phyloP scores from a whole-genome alignment of 1,140 invertebrate genomes.

The Calosoma granatense region DNA sequence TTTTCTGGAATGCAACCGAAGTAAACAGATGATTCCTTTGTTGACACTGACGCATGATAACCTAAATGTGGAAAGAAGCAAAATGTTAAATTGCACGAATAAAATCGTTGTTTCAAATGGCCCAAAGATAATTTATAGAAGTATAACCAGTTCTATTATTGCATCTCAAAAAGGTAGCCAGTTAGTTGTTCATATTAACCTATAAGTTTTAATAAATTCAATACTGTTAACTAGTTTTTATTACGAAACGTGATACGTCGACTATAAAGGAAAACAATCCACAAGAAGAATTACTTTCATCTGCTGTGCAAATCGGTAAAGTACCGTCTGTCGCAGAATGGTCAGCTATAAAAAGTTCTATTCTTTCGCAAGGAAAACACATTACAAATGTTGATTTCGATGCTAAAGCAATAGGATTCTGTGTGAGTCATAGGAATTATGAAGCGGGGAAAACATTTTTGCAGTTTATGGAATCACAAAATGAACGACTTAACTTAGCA shows the following conservation, averaged over 20 bases:
- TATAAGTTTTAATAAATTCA: too few species aligned
- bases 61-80: too few species aligned
- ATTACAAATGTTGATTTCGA: slow-evolving; percentile 43
- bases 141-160: background rate
- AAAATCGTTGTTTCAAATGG: too few species aligned
- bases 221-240: too few species aligned
- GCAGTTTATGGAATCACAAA: slow-evolving; percentile 39
- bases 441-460: slow-evolving; percentile 44
- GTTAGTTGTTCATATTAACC: background rate
- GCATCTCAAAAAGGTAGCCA: background rate
- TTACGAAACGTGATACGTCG: too few species aligned
- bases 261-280: background rate
- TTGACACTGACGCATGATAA: too few species aligned
- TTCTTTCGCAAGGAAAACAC: slow-evolving; percentile 20
- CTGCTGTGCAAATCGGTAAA: slow-evolving; percentile 11
- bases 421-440: slow-evolving; percentile 33
- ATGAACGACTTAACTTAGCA: slow-evolving; percentile 40
- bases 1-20: too few species aligned
- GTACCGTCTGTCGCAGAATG: slow-evolving; percentile 21
- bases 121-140: background rate
- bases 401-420: slow-evolving; percentile 41
- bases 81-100: too few species aligned
- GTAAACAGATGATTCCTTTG: too few species aligned
- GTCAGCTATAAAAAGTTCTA: slow-evolving; percentile 20
- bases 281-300: slow-evolving; percentile 6